These are phyloP conservation scores for Hippotragus niger DNA, from an alignment of 2,113 vertebrate species.

Conservation along the genomic window DNA sequence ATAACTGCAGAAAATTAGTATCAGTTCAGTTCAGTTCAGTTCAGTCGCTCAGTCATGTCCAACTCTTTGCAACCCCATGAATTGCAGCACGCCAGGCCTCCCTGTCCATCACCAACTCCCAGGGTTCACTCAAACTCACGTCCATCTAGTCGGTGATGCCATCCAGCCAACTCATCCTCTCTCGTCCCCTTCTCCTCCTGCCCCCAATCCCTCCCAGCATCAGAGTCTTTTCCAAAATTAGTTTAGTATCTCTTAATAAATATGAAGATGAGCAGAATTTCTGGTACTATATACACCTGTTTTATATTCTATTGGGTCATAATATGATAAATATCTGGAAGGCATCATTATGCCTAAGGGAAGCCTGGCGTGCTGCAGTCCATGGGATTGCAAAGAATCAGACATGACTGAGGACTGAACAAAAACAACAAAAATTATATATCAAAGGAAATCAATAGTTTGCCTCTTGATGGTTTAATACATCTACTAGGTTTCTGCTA, in stretches of 20 bases:
- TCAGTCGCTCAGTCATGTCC: no score
- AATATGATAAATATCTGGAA: neutral
- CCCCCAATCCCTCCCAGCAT: no score
- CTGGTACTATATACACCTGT: neutral
- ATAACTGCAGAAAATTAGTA: neutral
- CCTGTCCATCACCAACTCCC: no score
- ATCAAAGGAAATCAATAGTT: neutral
- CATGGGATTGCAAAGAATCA: neutral
- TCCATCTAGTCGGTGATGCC: no score
- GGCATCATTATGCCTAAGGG: neutral
- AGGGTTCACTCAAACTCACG: accelerated
- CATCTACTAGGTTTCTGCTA: neutral
- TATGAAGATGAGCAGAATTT: neutral
- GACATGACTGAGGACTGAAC: neutral
- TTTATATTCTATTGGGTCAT: neutral
- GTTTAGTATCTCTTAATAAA: neutral
- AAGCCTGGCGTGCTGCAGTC: neutral
- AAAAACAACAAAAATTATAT: neutral
- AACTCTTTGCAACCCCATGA: no score
- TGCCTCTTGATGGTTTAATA: neutral
- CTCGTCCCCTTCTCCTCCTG: no score
- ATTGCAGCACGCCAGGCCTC: no score
- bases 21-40: no score
- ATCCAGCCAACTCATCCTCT: no score
- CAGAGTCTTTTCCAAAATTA: neutral